Percentiles rank a stretch among this genome's conserved stretches.
These are phyloP conservation scores for Aphelenchoides fujianensis DNA, from an alignment of 1,140 invertebrate species.

Conservation along the genomic window DNA sequence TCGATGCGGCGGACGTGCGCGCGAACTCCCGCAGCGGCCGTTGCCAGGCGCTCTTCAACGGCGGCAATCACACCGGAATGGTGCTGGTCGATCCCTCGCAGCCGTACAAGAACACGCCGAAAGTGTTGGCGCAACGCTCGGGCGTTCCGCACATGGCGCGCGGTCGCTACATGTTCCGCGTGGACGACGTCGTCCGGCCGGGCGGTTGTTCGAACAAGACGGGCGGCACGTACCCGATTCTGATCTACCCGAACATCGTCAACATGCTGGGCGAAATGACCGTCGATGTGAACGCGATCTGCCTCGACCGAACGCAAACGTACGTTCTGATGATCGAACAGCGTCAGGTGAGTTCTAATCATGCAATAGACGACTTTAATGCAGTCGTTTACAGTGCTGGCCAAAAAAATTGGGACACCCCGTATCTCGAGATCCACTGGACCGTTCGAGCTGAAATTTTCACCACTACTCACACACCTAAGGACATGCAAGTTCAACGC, in stretches of 20 bases:
- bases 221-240: conserved; percentile 61
- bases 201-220: conserved; percentile 62
- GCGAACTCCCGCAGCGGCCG: conserved; percentile 47
- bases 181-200: conserved; percentile 60
- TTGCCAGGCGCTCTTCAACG: conserved; percentile 60
- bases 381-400: no score
- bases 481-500: no score
- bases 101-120: conserved; percentile 61
- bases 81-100: conserved; percentile 60
- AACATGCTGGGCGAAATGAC: no score
- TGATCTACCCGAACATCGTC: conserved; percentile 62
- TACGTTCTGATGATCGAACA: no score
- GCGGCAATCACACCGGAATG: conserved; percentile 61
- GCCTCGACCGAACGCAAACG: no score
- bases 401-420: no score
- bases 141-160: conserved; percentile 61
- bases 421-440: no score
- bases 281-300: no score
- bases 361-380: no score
- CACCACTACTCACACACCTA: no score
- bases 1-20: conserved; percentile 50
- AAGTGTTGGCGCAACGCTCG: conserved; percentile 58
- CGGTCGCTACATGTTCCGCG: conserved; percentile 62
- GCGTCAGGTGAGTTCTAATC: no score
- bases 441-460: no score